A percentile compares a stretch with the other conserved stretches of the same genome.
Evolutionary conservation across 2,113 vertebrate species (phyloP).

Genomic region (Anguilla japonica): DNA sequence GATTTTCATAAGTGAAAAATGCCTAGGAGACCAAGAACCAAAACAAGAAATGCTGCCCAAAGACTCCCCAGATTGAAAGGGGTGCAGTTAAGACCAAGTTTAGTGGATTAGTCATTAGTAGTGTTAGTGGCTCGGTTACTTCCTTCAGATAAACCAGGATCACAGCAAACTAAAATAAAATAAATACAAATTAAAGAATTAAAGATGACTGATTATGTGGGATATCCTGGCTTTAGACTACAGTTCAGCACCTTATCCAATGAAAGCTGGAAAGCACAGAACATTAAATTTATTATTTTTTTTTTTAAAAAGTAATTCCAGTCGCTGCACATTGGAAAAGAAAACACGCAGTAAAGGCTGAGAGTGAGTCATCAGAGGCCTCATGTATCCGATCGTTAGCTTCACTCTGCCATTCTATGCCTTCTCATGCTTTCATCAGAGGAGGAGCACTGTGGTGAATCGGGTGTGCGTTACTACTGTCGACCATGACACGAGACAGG

Average conservation of each 20-base stretch:
- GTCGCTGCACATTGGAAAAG: not conserved
- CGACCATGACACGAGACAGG: not conserved
- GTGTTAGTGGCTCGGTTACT: constrained; percentile 8
- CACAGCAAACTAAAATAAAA: constrained; percentile 1
- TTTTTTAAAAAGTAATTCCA: not conserved
- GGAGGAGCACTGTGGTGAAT: not conserved
- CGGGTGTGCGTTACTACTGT: not conserved
- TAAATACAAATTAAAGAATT: too few species aligned
- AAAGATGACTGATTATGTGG: not conserved
- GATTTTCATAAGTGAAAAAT: not conserved
- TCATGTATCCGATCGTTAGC: not conserved
- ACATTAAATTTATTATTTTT: not conserved
- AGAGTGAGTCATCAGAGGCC: too few species aligned
- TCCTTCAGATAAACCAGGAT: not conserved
- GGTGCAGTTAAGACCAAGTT: constrained; percentile 1
- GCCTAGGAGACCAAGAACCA: not conserved
- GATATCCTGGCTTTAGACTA: not conserved
- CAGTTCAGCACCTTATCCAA: not conserved
- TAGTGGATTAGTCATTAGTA: constrained; percentile 19
- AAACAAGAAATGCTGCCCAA: not conserved
- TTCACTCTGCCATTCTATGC: not conserved
- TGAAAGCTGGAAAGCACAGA: constrained; percentile 4
- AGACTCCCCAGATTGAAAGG: constrained; percentile 1
- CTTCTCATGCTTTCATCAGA: not conserved
- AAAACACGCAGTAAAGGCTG: not conserved